phyloP scores from a whole-genome alignment of 37 sponge, comb jelly and placozoan species.

The Halichondria panicea region DNA sequence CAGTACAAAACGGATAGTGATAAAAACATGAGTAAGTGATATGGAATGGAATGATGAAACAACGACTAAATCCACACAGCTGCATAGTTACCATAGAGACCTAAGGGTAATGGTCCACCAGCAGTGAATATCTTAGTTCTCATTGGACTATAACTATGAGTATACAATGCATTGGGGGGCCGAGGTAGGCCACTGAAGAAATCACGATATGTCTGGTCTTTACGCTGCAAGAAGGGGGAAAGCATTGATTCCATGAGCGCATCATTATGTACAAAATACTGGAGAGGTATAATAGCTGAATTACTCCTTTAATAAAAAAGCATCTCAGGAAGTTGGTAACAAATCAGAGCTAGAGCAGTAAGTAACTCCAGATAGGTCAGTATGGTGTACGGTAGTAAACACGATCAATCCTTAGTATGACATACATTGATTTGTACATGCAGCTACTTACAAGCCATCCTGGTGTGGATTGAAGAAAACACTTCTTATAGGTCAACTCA shows the following conservation, averaged over 20 bases:
- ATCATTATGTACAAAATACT: neutral
- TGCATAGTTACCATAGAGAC: conserved; percentile 92
- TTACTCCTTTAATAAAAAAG: neutral
- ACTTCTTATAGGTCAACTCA: neutral
- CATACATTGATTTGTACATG: neutral
- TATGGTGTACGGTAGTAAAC: too few relatives aligned
- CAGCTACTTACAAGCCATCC: conserved; percentile 64
- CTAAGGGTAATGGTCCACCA: conserved; percentile 91
- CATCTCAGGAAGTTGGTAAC: too few relatives aligned
- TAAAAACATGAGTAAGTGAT: too few relatives aligned
- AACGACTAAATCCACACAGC: conserved; percentile 93
- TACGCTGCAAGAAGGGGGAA: conserved; percentile 41
- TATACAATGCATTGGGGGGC: conserved; percentile 87
- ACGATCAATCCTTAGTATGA: neutral
- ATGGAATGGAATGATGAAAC: too few relatives aligned
- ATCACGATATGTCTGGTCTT: conserved; percentile 72
- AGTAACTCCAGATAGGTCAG: too few relatives aligned
- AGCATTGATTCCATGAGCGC: neutral
- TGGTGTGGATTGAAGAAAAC: conserved; percentile 8
- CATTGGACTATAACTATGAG: conserved; percentile 90
- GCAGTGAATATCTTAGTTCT: conserved; percentile 81
- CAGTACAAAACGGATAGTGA: too few relatives aligned
- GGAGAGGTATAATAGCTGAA: neutral
- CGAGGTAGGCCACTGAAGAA: conserved; percentile 71
- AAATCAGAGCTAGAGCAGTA: too few relatives aligned